phyloP scores from a whole-genome alignment of 92 coral and sea anemone species.

The Isaurus tuberculatus region DNA sequence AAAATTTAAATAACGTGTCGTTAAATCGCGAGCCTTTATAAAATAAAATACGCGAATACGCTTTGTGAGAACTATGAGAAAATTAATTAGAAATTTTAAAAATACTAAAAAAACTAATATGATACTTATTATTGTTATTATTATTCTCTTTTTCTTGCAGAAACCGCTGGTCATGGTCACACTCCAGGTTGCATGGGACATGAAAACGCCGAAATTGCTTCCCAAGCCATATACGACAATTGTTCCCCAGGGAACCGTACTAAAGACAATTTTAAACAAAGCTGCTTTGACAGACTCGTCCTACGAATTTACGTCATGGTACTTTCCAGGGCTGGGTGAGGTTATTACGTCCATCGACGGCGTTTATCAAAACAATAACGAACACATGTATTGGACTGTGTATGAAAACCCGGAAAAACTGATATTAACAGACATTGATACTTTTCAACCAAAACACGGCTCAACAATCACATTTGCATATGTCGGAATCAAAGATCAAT shows the following conservation, averaged over 20 bases:
- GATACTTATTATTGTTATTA: too few species aligned
- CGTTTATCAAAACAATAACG: slow-evolving; percentile 23
- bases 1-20: too few species aligned
- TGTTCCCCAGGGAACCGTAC: slow-evolving; percentile 39
- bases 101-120: background rate
- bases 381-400: slow-evolving; percentile 11
- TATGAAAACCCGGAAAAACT: slow-evolving; percentile 1
- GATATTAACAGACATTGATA: slow-evolving; percentile 11
- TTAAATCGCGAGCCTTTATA: too few species aligned
- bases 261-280: slow-evolving; percentile 25
- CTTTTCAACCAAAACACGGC: slow-evolving; percentile 26
- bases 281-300: slow-evolving; percentile 18
- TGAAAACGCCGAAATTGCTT: background rate
- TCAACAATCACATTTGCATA: slow-evolving; percentile 22
- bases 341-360: slow-evolving; percentile 26
- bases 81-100: background rate
- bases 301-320: slow-evolving; percentile 18
- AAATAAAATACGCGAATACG: too few species aligned
- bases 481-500: background rate
- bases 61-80: background rate
- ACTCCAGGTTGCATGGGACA: slow-evolving; percentile 20
- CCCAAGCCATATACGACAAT: slow-evolving; percentile 9
- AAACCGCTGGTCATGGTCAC: slow-evolving; percentile 17
- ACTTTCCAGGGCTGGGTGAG: slow-evolving; percentile 28
- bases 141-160: background rate